Base-by-base conservation (phyloP, 2,113 vertebrate species). In the Ceyx margarethae region DNA sequence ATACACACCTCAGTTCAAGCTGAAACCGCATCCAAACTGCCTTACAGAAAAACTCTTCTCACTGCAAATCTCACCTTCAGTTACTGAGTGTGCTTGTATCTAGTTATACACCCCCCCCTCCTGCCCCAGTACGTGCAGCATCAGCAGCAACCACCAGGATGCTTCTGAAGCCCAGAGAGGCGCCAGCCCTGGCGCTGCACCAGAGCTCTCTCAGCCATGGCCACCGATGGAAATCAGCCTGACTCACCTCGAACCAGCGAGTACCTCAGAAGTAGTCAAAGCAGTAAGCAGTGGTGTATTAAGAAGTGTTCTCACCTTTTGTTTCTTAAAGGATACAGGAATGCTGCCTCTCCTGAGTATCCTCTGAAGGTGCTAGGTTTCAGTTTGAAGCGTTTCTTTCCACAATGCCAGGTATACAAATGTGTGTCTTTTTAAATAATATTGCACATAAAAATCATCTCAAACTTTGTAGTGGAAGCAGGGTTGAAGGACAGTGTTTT, bases 371-470 rank as follows among this genome's bases (percentile, higher is more conserved):
- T 96, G 95, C 96, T 57, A 87, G 81, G 42, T 86, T 72, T 42
- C 89, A 69, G 67, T 89, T n/a, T 73, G 81, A 96, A 95, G 89
- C n/a, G 1, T 92, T 94, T 92, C 84, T 83, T 93, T 83, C 75
- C 74, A 74, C 75, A 60, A 93, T 78, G 79, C 84, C 89, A 87
- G 85, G 87, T 83, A 85, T 92, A 91, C 56, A 91, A 95, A 89
- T 29, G 72, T 71, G 92, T 92, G 58, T 94, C 58, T 87, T 87
- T 95, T 85, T 90, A 96, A 96, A 96, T 96, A 95, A 96, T 96
- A 96, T 96, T 96, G 96, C 96, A 96, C 96, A 91, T 96, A 93
- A 95, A 96, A 96, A 81, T 94, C 2, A 91, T 81, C 86, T 95
- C 90, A 92, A 93, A 87, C 81, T 67, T 33, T 74, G 94, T 95